phyloP scores from a whole-genome alignment of 2,888 invertebrate species.

The Hypena proboscidalis region DNA sequence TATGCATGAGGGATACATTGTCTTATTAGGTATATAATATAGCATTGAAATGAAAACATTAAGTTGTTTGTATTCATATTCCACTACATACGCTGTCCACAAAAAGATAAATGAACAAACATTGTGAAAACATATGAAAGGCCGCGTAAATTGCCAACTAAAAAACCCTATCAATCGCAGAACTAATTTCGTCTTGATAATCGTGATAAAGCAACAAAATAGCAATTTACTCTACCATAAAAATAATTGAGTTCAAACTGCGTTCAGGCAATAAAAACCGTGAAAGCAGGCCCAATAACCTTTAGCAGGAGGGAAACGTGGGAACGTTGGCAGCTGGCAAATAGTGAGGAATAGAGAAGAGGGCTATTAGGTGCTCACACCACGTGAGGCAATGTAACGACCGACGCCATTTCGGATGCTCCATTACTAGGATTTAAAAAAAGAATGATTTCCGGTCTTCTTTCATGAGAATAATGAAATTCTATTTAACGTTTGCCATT shows the following conservation, averaged over 20 bases:
- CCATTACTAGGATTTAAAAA: conserved; percentile 62
- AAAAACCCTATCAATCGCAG: conserved; percentile 71
- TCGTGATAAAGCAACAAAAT: conserved; percentile 84
- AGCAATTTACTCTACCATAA: conserved; percentile 83
- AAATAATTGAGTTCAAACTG: conserved; percentile 85
- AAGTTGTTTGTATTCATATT: conserved; percentile 11
- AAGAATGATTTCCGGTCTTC: conserved; percentile 43
- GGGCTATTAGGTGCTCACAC: conserved; percentile 75
- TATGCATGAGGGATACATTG: too few species aligned
- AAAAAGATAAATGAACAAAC: conserved; percentile 24
- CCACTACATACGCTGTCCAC: conserved; percentile 17
- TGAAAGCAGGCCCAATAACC: conserved; percentile 83
- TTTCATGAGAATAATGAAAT: conserved; percentile 40
- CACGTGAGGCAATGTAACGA: conserved; percentile 71
- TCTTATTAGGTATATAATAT: too few species aligned
- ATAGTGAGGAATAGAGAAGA: conserved; percentile 76
- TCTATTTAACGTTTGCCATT: conserved; percentile 14
- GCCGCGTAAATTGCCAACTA: conserved; percentile 51
- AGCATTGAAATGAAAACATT: conserved; percentile 10
- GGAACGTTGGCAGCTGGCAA: conserved; percentile 74
- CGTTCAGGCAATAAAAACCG: conserved; percentile 84
- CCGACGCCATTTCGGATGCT: conserved; percentile 65
- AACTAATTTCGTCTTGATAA: conserved; percentile 81
- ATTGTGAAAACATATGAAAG: conserved; percentile 26
- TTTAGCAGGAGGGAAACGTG: conserved; percentile 77